A percentile compares a stretch with the other conserved stretches of the same genome.
Conservation (phyloP, 2,888 invertebrate genomes). For the Cheilosia variabilis region DNA sequence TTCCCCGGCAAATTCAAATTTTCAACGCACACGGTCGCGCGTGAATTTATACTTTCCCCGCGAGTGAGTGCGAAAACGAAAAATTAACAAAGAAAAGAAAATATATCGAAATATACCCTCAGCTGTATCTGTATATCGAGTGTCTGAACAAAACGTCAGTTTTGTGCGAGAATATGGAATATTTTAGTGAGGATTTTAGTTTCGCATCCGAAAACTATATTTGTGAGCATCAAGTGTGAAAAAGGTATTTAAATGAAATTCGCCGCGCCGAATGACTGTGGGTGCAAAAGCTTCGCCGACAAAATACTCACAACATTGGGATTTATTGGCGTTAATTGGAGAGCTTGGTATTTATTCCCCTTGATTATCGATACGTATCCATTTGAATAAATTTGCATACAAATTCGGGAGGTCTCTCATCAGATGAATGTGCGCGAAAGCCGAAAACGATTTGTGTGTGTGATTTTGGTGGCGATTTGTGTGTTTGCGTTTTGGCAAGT, state of each 20-base stretch:
- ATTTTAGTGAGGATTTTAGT: constrained; percentile 39
- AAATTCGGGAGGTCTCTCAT: not conserved
- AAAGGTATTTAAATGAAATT: constrained; percentile 54
- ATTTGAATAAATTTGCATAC: constrained; percentile 5
- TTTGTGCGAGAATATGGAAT: constrained; percentile 30
- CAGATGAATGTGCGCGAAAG: too few species aligned
- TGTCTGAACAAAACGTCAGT: not conserved
- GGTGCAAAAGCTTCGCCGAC: constrained; percentile 30
- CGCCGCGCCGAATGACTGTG: constrained; percentile 29
- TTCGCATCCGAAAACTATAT: constrained; percentile 35
- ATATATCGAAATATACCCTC: not conserved
- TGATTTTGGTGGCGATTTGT: not conserved
- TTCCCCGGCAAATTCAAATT: constrained; percentile 2
- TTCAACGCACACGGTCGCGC: constrained; percentile 25
- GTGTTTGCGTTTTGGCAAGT: not conserved
- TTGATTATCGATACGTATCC: not conserved
- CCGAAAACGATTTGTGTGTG: not conserved
- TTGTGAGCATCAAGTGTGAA: constrained; percentile 60
- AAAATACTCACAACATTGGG: constrained; percentile 64
- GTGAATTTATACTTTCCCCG: constrained; percentile 11
- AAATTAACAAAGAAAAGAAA: not conserved
- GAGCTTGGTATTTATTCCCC: constrained; percentile 21
- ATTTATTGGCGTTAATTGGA: constrained; percentile 64
- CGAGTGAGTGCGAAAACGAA: constrained; percentile 18
- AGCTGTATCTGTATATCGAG: not conserved